These are phyloP conservation scores for Amphiprion percula DNA, from an alignment of 2,113 vertebrate species.

Conservation along the genomic window DNA sequence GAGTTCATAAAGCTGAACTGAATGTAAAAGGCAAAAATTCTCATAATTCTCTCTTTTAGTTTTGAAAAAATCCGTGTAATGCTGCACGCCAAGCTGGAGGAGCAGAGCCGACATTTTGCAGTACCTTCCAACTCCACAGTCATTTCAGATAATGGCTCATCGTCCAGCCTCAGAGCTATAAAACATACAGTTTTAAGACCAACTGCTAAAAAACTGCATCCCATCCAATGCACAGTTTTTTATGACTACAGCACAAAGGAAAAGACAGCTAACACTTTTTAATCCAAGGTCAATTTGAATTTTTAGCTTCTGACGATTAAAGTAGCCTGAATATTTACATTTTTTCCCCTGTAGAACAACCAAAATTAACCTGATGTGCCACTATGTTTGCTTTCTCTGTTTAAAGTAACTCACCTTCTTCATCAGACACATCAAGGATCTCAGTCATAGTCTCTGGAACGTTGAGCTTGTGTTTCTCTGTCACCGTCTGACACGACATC, in stretches of 20 bases:
- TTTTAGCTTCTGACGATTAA: neutral
- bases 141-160: constrained; percentile 70
- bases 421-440: constrained; percentile 97
- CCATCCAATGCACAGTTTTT: neutral
- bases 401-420: constrained; percentile 91
- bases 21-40: neutral
- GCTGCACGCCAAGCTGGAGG: constrained; percentile 36
- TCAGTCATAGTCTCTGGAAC: constrained; percentile 99
- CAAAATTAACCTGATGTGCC: neutral
- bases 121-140: constrained; percentile 78
- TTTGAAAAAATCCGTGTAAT: neutral
- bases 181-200: constrained; percentile 56
- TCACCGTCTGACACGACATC: constrained; percentile 87
- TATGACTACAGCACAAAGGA: too few relatives aligned
- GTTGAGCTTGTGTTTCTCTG: constrained; percentile 99
- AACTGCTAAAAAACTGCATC: constrained; percentile 10
- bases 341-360: neutral
- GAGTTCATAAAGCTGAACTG: neutral
- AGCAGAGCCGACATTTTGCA: constrained; percentile 21
- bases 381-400: neutral
- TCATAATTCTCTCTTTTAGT: neutral
- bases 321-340: neutral
- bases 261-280: too few relatives aligned
- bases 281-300: too few relatives aligned
- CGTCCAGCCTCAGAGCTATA: constrained; percentile 70